These are phyloP conservation scores for Clepsis dumicolana DNA, from an alignment of 2,888 invertebrate genomes.

Conservation along the genomic window DNA sequence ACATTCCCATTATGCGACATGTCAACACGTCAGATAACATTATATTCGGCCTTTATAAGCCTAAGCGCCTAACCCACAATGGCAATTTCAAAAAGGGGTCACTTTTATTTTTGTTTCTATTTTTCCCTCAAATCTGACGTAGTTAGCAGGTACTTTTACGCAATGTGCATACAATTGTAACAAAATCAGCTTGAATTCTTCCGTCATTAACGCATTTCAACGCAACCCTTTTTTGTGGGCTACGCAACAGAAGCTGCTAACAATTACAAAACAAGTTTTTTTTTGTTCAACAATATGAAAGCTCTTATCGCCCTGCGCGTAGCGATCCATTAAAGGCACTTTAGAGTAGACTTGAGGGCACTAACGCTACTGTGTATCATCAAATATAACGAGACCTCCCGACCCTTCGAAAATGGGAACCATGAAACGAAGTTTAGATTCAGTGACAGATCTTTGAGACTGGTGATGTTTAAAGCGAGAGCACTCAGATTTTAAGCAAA, in stretches of 20 bases:
- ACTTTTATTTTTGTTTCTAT: conserved; percentile 16
- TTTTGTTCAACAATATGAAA: conserved; percentile 71
- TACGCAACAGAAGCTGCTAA: conserved; percentile 68
- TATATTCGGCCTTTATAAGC: conserved; percentile 50
- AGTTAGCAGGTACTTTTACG: conserved; percentile 5
- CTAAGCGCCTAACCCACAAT: conserved; percentile 32
- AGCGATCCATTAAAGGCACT: conserved; percentile 79
- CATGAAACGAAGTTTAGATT: conserved; percentile 51
- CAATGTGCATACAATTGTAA: conserved; percentile 17
- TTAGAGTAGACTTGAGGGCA: conserved; percentile 74
- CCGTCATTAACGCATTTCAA: conserved; percentile 45
- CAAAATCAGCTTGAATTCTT: conserved; percentile 27
- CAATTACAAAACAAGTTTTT: conserved; percentile 74
- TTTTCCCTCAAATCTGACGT: conserved; percentile 8
- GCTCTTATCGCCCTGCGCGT: conserved; percentile 73
- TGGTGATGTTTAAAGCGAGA: conserved; percentile 54
- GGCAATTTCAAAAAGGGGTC: conserved; percentile 20
- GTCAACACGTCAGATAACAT: conserved; percentile 67
- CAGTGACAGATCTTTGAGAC: conserved; percentile 54
- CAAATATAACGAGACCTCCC: conserved; percentile 62
- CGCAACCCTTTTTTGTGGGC: conserved; percentile 48
- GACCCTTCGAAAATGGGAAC: conserved; percentile 48
- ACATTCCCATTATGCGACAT: conserved; percentile 58
- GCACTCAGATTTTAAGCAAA: conserved; percentile 61
- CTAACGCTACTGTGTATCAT: conserved; percentile 63